Evolutionary conservation across 2,888 invertebrate genomes (phyloP).

Genomic region (Trachelus troglodyta): DNA sequence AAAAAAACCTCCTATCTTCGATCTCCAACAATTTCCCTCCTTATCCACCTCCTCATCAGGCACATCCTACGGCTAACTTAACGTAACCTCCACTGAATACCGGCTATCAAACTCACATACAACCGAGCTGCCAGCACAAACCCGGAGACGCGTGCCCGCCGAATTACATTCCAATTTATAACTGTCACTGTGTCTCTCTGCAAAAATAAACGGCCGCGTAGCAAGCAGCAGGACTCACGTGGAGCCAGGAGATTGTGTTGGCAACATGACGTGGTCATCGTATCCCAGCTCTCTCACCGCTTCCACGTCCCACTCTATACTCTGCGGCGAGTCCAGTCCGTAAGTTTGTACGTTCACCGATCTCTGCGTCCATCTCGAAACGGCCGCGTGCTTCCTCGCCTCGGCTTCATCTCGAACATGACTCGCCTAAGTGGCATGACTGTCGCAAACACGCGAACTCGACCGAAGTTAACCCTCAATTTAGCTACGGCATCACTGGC

Average conservation of each 20-base stretch:
- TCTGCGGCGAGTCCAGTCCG: not conserved
- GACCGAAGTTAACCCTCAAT: slow-evolving; percentile 51
- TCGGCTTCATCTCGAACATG: slow-evolving; percentile 11
- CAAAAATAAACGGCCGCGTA: slow-evolving; percentile 45
- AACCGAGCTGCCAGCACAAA: no score
- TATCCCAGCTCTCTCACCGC: slow-evolving; percentile 11
- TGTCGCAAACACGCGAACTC: slow-evolving; percentile 52
- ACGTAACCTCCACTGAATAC: no score
- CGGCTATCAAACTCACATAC: no score
- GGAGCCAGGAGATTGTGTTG: slow-evolving; percentile 18
- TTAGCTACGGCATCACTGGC: slow-evolving; percentile 37
- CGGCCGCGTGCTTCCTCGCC: slow-evolving; percentile 9
- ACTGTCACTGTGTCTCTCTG: slow-evolving; percentile 40
- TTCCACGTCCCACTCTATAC: not conserved
- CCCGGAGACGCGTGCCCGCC: slow-evolving; percentile 14
- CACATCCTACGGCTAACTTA: no score
- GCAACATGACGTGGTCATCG: slow-evolving; percentile 31
- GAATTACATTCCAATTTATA: slow-evolving; percentile 55
- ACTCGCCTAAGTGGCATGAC: slow-evolving; percentile 44
- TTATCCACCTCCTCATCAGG: no score
- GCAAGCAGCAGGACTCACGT: slow-evolving; percentile 19
- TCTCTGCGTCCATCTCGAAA: not conserved
- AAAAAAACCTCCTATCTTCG: no score
- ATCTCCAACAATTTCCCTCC: no score
- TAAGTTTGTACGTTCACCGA: not conserved